Base-by-base conservation (phyloP, 2,113 vertebrate species). In the Eurypyga helias region DNA sequence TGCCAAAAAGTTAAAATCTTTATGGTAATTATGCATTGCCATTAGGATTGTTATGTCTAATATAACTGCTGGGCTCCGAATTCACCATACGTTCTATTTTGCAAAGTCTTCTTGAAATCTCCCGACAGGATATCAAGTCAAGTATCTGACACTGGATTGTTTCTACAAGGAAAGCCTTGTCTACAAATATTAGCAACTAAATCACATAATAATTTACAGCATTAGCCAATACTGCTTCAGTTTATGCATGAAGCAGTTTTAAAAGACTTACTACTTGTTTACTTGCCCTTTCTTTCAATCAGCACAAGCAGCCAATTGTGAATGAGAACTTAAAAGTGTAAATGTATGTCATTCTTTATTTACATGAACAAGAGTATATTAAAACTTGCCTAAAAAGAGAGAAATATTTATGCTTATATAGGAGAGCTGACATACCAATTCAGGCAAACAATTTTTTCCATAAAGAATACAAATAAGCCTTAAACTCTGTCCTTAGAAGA, bases 21-120 rank as follows among this genome's bases (percentile, higher is more conserved):
- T 83, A 49, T 80, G 10, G 26, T 66, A 29, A 67, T 51, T 91
- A 33, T 65, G 10, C 5, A 7, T 43, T 87, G 33, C 72, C 45
- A 66, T 57, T 54, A 33, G 51, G 36, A 19, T 76, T 93, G 78
- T 92, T 96, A 76, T 36, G 41, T 31, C 38, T 75, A 94, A 77
- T 81, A 72, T 91, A 80, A 36, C 73, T 94, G 62, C 38, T 69
- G 36, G 67, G 48, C 54, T 94, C 90, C 92, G 85, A 95, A 90
- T 96, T 93, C 60, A 49, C 52, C 6, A 6, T 90, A 84, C 13
- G 17, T 49, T 41, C 25, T 80, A 7, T 90, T 97, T 81, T 71
- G 57, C 25, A 28, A 93, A 62, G 15, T 54, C 66, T 29, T 92
- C 54, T 81, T 88, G 72, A 95, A 92, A 92, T 73, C 34, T 85